Conservation (phyloP, 2,113 vertebrate genomes). For the Drymodes brunneopygia region DNA sequence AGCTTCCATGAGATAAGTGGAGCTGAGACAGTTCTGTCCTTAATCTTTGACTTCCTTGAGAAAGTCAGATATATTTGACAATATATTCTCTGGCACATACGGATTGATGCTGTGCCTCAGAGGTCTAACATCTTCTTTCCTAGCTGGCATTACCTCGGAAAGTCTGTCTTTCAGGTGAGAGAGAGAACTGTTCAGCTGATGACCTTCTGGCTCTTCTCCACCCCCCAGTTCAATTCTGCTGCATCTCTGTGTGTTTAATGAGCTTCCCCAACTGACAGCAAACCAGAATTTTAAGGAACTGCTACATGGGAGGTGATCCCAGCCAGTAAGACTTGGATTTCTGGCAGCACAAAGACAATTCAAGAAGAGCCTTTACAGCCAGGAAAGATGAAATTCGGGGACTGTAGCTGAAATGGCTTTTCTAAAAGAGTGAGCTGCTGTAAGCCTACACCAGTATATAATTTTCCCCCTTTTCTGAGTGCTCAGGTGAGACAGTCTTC, state of each 20-base stretch:
- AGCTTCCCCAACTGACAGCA: background rate
- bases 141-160: background rate
- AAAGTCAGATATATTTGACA: accelerated
- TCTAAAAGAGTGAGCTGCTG: background rate
- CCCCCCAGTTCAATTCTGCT: background rate
- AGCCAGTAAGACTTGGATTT: background rate
- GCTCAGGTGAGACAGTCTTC: background rate
- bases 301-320: background rate
- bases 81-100: background rate
- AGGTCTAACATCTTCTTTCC: background rate
- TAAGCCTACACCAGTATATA: background rate
- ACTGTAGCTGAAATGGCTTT: background rate
- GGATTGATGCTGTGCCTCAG: background rate
- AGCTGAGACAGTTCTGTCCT: background rate
- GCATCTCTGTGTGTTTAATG: background rate
- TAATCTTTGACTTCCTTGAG: background rate
- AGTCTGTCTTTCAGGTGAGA: background rate
- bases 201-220: background rate
- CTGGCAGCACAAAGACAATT: background rate
- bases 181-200: background rate
- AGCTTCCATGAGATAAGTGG: background rate
- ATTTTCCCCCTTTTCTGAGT: background rate
- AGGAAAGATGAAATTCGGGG: background rate
- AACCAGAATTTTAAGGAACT: background rate
- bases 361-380: background rate